Evolutionary conservation across 1,140 invertebrate species (phyloP).

Genomic region (Rhagoletis zephyria): DNA sequence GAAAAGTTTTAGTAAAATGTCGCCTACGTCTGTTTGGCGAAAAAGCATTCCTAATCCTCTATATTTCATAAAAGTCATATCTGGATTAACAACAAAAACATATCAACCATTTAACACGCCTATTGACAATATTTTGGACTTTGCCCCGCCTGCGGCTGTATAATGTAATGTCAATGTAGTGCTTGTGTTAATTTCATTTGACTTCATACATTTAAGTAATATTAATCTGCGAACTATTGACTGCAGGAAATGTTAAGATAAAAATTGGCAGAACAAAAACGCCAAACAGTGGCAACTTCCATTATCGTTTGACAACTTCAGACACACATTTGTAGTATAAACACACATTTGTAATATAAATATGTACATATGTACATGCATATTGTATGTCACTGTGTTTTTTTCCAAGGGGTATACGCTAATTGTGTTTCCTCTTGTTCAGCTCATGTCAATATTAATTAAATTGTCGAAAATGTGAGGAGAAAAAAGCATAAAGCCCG

Average conservation of each 20-base stretch:
- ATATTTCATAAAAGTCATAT: no score
- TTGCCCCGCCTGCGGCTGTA: neutral
- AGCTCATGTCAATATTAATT: slow-evolving; percentile 25
- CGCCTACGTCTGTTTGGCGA: no score
- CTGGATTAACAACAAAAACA: no score
- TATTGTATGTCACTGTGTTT: neutral
- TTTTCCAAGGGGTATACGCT: neutral
- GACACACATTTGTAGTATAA: neutral
- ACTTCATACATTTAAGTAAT: neutral
- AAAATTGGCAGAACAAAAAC: neutral
- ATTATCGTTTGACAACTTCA: neutral
- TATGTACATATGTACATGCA: no score
- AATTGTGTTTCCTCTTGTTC: slow-evolving; percentile 22
- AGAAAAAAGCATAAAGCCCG: neutral
- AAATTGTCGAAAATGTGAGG: slow-evolving; percentile 5
- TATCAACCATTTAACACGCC: neutral
- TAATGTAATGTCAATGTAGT: neutral
- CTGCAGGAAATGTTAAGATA: slow-evolving; percentile 33
- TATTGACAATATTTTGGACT: neutral
- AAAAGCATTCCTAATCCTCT: no score
- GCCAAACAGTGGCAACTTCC: slow-evolving; percentile 19
- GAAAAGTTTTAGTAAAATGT: no score
- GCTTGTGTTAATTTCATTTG: neutral
- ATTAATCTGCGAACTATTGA: slow-evolving; percentile 5
- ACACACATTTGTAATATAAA: no score